Evolutionary conservation across 1,140 invertebrate species (phyloP).

Genomic region (Maconellicoccus hirsutus): DNA sequence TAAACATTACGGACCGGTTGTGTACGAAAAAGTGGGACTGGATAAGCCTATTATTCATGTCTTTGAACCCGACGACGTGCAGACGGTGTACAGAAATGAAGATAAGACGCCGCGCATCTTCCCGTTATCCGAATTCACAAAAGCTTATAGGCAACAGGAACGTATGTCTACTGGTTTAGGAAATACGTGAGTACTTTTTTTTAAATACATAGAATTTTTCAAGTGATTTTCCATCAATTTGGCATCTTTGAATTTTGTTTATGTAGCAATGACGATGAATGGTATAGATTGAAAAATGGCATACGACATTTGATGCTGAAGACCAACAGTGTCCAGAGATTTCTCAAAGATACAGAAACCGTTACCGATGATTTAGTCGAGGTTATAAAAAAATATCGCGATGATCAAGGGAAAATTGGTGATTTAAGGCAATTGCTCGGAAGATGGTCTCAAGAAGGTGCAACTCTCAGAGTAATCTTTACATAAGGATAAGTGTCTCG

Average conservation of each 20-base stretch:
- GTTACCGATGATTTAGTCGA: conserved; percentile 36
- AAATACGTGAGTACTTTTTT: conserved; percentile 38
- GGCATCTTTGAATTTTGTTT: neutral
- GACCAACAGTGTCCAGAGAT: conserved; percentile 37
- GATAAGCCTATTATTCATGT: conserved; percentile 33
- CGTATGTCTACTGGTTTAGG: conserved; percentile 42
- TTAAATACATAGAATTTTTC: neutral
- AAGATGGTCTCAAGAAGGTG: conserved; percentile 37
- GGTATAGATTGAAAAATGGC: conserved; percentile 38
- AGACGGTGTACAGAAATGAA: conserved; percentile 35
- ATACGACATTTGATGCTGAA: conserved; percentile 39
- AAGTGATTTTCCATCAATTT: no score
- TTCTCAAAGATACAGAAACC: conserved; percentile 36
- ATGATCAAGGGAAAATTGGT: conserved; percentile 27
- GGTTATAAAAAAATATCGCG: conserved; percentile 30
- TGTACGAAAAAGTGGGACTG: conserved; percentile 32
- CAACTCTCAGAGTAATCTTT: no score
- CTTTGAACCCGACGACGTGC: conserved; percentile 36
- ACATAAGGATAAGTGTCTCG: no score
- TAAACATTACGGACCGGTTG: conserved; percentile 34
- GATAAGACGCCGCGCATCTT: conserved; percentile 39
- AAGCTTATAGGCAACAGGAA: conserved; percentile 39
- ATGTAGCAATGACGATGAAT: conserved; percentile 41
- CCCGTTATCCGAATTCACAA: conserved; percentile 40
- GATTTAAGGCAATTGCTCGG: conserved; percentile 32